Evolutionary conservation across 2,888 invertebrate genomes (phyloP), one percentile per base, ranked within the genome.

Genomic region (Punctoribates punctum): DNA sequence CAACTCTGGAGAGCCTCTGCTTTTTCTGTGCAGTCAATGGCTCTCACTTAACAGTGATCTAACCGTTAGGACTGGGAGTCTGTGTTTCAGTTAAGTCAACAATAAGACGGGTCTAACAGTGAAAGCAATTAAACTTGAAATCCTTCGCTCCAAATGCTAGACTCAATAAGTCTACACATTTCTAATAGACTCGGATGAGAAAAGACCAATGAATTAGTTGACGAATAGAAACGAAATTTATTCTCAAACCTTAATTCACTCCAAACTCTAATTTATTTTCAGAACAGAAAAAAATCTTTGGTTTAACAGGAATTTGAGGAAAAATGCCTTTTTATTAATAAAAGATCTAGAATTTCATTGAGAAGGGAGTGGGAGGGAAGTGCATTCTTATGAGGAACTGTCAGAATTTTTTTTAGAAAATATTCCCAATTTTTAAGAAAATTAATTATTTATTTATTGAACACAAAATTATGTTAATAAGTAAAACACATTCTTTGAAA

Each of bases 101-200:
- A 48, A 20, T 57, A 57, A 57, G 57, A 20, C 6, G 4, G 17
- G 15, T 57, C 20, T 57, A 23, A 57, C 57, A 57, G 17, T 20
- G 20, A 62, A 62, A 62, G 62, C 62, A 62, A 62, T 62, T 62
- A 62, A 62, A 62, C 62, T 62, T 29, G 62, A 62, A 62, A 62
- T 62, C 62, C 62, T 62, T 34, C 27, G 15, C 29, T 34, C 27
- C 20, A 9, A 62, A 27, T 34, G 34, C 3, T 34, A 1, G 34
- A 29, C 27, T 65, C 29, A 17, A 15, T 65, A 65, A 29, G 29
- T 65, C n/a, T n/a, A 48, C 48, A 17, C 15, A 15, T 48, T 48
- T 48, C 48, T 17, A 48, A 48, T 48, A 48, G 48, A 48, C 48
- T 48, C 13, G 48, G 48, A 48, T 34, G 48, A 48, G 48, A 13